A percentile compares a stretch with the other conserved stretches of the same genome.
These are phyloP conservation scores for Cephus pygmeus DNA, from an alignment of 2,888 invertebrate genomes.

Conservation along the genomic window DNA sequence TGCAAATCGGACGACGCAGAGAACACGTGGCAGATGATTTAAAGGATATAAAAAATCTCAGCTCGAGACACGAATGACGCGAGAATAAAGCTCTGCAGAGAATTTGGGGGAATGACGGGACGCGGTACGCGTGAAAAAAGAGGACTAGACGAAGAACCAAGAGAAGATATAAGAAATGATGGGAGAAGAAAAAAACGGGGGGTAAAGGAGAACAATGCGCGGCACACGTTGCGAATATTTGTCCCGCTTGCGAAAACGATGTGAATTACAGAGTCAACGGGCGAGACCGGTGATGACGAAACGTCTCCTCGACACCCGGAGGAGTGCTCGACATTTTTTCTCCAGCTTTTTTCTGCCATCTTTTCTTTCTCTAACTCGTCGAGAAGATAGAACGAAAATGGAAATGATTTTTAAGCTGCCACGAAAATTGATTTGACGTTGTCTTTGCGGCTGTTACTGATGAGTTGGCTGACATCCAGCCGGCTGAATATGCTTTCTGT, in stretches of 20 bases:
- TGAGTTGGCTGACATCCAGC: constrained; percentile 51
- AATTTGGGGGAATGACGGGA: constrained; percentile 20
- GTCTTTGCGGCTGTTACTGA: constrained; percentile 35
- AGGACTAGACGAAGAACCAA: constrained; percentile 10
- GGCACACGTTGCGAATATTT: constrained; percentile 21
- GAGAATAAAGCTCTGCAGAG: constrained; percentile 19
- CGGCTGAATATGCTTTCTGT: constrained; percentile 40
- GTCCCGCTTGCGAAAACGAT: constrained; percentile 25
- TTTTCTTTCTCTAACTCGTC: background rate
- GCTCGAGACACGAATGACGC: constrained; percentile 14
- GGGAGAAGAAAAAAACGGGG: background rate
- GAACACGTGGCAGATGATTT: background rate
- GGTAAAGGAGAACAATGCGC: background rate
- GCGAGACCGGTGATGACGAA: constrained; percentile 14
- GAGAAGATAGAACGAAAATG: background rate
- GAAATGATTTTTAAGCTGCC: background rate
- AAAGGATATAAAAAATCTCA: background rate
- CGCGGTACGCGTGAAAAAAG: constrained; percentile 23
- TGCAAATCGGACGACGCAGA: constrained; percentile 14
- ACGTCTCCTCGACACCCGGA: background rate
- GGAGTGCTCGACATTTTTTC: too few relatives aligned
- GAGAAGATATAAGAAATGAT: constrained; percentile 3
- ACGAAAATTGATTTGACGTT: background rate
- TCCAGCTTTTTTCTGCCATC: background rate
- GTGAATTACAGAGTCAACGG: constrained; percentile 46